Evolutionary conservation across 2,797 vertebrate genomes (phyloP), one percentile per base, ranked within the genome.

Genomic region (Pseudochromis fuscus): DNA sequence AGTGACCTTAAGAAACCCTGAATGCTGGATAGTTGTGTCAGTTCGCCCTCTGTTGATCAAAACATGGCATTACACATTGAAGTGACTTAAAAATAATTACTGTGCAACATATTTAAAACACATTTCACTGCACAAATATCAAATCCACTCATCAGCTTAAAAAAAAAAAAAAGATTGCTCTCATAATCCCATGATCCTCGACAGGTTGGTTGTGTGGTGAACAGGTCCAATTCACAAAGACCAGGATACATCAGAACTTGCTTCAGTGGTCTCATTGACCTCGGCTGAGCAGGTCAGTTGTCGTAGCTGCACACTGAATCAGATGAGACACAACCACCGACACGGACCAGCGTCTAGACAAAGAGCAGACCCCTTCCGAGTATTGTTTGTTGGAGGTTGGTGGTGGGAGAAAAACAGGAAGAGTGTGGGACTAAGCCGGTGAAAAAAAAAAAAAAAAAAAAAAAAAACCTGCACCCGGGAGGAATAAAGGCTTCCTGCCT

Each of bases 321-420:
- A 49, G 66, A 79, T 69, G 72, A 81, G 82, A 75, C 42, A 40
- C 76, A 77, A 86, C 72, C 84, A 89, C n/a, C n/a, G n/a, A n/a
- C n/a, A 89, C 73, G 80, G 83, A 80, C 77, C 64, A 19, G 46
- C 10, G 93, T 94, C 93, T 94, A 94, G 93, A 94, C 93, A 87
- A 64, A 81, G 82, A 78, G 71, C 75, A 71, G 78, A 80, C 67
- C 85, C 83, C 84, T 94, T 94, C 94, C 93, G 91, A 72, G 74
- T 90, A 95, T 95, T 94, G 94, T 95, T 91, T 92, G 86, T 88
- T 90, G 83, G 83, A 84, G 77, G 84, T 89, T 84, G 60, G 70
- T 59, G 60, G 79, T 69, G 62, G 67, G 67, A 85, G 87, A 92
- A 93, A 94, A 94, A 94, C 93, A 95, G 94, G 93, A 94, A 94